Evolutionary conservation across 2,113 vertebrate genomes (phyloP), one percentile per base, ranked within the genome.

Genomic region (Spilogale gracilis): DNA sequence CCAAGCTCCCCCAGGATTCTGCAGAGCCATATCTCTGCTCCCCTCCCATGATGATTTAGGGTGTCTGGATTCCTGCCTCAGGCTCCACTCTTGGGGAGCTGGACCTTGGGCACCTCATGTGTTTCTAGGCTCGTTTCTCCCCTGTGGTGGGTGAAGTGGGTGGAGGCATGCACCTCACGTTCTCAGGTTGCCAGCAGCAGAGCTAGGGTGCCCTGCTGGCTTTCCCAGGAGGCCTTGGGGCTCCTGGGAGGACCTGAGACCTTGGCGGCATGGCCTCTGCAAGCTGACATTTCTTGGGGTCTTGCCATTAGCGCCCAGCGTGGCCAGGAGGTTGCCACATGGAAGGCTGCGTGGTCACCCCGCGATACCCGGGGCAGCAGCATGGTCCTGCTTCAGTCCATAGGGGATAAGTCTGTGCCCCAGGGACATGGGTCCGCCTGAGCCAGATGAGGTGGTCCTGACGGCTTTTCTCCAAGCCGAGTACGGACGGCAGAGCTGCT

Each of bases 341-440:
- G 1, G 43, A 65, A 48, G 50, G 14, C 30, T 25, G 38, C 13
- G 6, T 6, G 0, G 10, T 30, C 58, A 0, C 0, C 0, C 30
- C 2, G 0, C 1, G 2, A 5, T 0, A 12, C 61, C 56, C 1
- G 4, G 16, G 43, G 32, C 56, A 9, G 67, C 23, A 2, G 13
- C 2, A 0, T 1, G 21, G 32, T 4, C 27, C 32, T n/a, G 8
- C 27, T 54, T 21, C 17, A 30, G 13, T 18, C 18, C 1, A 5
- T 1, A 25, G 11, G 8, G 87, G 48, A 9, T 23, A 17, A 0
- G 50, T 38, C 88, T 18, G 0, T 23, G 23, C 65, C 84, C 3
- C 0, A 56, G 30, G 63, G n/a, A 61, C 6, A 0, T 0, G 8
- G 30, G n/a, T 25, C 30, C 3, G 9, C 16, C 9, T 30, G 43